Conservation (phyloP, 2,888 invertebrate species). For the Tholera decimalis region DNA sequence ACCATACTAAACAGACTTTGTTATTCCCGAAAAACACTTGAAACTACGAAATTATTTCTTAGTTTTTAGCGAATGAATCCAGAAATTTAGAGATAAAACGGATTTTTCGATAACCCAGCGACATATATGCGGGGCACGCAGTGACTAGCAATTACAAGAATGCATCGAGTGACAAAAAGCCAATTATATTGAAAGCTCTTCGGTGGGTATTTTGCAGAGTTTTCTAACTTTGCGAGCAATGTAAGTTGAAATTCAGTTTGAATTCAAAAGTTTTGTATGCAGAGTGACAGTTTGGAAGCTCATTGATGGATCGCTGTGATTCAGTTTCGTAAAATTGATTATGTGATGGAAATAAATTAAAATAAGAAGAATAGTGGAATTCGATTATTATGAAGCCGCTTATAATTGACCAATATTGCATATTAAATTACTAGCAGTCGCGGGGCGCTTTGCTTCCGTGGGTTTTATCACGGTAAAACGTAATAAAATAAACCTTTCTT, state of each 20-base stretch:
- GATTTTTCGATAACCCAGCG: neutral
- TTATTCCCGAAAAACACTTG: too few species aligned
- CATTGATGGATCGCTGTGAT: constrained; percentile 38
- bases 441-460: too few species aligned
- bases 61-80: neutral
- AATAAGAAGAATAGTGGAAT: too few species aligned
- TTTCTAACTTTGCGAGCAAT: constrained; percentile 43
- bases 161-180: constrained; percentile 60
- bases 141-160: constrained; percentile 56
- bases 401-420: too few species aligned
- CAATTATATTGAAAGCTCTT: constrained; percentile 63
- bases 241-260: constrained; percentile 45
- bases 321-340: neutral
- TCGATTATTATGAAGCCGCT: too few species aligned
- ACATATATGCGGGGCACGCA: constrained; percentile 52
- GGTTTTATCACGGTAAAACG: too few species aligned
- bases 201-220: constrained; percentile 16
- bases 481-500: too few species aligned
- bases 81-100: neutral
- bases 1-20: too few species aligned
- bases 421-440: too few species aligned
- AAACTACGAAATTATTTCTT: neutral
- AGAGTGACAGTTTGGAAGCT: constrained; percentile 11
- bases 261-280: constrained; percentile 6
- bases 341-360: neutral